Percentiles rank a stretch among this genome's conserved stretches.
Evolutionary conservation across 2,797 vertebrate genomes (phyloP).

Genomic region (Coregonus suidteri): DNA sequence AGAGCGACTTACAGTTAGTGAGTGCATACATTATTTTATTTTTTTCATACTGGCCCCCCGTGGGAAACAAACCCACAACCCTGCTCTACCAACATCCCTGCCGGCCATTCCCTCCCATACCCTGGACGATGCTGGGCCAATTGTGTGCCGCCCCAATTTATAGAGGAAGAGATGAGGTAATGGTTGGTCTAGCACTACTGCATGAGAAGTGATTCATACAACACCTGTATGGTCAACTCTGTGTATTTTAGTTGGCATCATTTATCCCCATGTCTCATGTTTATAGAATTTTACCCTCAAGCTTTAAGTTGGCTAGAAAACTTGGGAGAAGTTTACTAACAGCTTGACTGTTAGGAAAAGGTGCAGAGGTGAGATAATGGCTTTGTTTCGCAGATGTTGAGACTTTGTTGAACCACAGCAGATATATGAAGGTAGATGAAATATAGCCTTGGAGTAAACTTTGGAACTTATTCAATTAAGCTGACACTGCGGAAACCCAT

Average conservation of each 20-base stretch:
- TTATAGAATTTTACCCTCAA: conserved; percentile 45
- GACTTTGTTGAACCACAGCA: conserved; percentile 38
- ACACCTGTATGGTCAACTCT: conserved; percentile 34
- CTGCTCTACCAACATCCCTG: too few relatives aligned
- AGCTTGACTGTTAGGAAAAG: conserved; percentile 26
- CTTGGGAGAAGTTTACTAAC: conserved; percentile 39
- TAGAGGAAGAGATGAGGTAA: conserved; percentile 34
- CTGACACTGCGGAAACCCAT: background rate
- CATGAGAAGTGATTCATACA: conserved; percentile 35
- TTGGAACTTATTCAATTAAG: background rate
- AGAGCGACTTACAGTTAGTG: too few relatives aligned
- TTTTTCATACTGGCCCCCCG: too few relatives aligned
- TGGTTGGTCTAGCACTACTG: conserved; percentile 19
- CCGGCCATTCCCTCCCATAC: too few relatives aligned
- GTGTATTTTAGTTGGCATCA: conserved; percentile 56
- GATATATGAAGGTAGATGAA: background rate
- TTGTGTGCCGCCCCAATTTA: background rate
- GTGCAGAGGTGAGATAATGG: conserved; percentile 40
- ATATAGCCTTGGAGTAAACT: background rate
- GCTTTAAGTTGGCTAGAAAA: conserved; percentile 55
- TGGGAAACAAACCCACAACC: too few relatives aligned
- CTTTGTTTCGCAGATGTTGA: conserved; percentile 46
- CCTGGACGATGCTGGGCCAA: too few relatives aligned
- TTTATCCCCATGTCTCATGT: conserved; percentile 43
- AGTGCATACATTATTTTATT: too few relatives aligned